Evolutionary conservation across 2,797 vertebrate genomes (phyloP).

Genomic region (Pangasius krempfi): DNA sequence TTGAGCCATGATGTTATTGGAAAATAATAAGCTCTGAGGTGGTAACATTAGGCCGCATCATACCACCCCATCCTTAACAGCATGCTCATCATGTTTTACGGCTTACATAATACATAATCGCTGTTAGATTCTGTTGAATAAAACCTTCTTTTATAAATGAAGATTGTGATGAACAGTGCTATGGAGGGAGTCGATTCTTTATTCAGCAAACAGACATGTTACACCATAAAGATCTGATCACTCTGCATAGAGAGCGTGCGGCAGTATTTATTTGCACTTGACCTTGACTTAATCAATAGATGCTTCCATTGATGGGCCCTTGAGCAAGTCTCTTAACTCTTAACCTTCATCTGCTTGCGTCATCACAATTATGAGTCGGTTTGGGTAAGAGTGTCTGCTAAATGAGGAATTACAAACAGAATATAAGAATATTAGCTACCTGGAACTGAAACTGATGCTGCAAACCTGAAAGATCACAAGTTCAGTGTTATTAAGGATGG

Average conservation of each 20-base stretch:
- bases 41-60: not conserved
- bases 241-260: not conserved
- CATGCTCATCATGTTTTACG: not conserved
- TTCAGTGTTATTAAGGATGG: not conserved
- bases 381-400: not conserved
- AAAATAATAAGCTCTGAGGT: not conserved
- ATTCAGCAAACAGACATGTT: not conserved
- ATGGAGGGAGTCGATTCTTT: not conserved
- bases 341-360: not conserved
- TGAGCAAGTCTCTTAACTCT: not conserved
- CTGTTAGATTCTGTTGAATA: not conserved
- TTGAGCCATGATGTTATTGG: not conserved
- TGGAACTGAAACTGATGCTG: not conserved
- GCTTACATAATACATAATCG: not conserved
- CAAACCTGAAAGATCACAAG: not conserved
- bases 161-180: not conserved
- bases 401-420: not conserved
- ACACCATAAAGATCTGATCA: not conserved
- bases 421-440: not conserved
- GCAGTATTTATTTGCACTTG: slow-evolving; percentile 13
- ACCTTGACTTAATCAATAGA: slow-evolving; percentile 7
- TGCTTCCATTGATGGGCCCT: not conserved
- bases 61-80: not conserved
- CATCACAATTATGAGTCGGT: not conserved
- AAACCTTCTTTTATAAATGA: not conserved